A percentile compares a stretch with the other conserved stretches of the same genome.
Conservation (phyloP, 2,888 invertebrate species). For the Agriotes lineatus region DNA sequence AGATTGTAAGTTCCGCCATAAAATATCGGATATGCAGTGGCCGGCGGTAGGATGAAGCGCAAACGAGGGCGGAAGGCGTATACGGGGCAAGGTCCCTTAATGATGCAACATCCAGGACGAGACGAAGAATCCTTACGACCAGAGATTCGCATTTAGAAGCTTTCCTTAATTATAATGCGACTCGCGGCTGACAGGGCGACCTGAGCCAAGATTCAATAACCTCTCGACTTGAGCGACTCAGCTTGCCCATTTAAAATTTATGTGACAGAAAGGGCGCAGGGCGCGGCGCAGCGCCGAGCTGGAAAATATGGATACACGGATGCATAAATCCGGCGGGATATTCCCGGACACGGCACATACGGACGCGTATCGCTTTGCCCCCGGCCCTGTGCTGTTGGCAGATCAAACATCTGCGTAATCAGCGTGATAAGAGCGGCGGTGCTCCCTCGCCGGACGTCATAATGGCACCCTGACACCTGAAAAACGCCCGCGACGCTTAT, state of each 20-base stretch:
- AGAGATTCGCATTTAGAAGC: conserved; percentile 20
- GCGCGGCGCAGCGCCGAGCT: conserved; percentile 31
- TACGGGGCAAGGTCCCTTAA: conserved; percentile 16
- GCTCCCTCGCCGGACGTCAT: conserved; percentile 43
- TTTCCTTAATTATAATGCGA: conserved; percentile 20
- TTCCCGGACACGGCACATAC: conserved; percentile 38
- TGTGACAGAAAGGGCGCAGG: conserved; percentile 32
- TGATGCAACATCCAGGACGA: conserved; percentile 1
- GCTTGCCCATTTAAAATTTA: conserved; percentile 42
- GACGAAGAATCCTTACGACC: background rate
- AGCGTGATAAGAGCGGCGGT: conserved; percentile 41
- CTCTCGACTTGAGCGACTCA: conserved; percentile 27
- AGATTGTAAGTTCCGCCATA: too few species aligned
- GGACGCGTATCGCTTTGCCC: conserved; percentile 42
- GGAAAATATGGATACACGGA: conserved; percentile 44
- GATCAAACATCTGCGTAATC: conserved; percentile 46
- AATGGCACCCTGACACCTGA: conserved; percentile 44
- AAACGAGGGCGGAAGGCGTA: conserved; percentile 7
- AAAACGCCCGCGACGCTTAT: conserved; percentile 42
- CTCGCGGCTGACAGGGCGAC: background rate
- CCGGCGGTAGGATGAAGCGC: background rate
- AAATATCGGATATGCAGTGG: conserved; percentile 7
- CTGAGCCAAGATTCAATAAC: conserved; percentile 24
- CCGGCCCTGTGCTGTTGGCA: conserved; percentile 39
- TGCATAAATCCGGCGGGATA: conserved; percentile 44